A percentile compares a stretch with the other conserved stretches of the same genome.
Evolutionary conservation across 2,797 vertebrate species (phyloP).

Genomic region (Enteromius mattozi): DNA sequence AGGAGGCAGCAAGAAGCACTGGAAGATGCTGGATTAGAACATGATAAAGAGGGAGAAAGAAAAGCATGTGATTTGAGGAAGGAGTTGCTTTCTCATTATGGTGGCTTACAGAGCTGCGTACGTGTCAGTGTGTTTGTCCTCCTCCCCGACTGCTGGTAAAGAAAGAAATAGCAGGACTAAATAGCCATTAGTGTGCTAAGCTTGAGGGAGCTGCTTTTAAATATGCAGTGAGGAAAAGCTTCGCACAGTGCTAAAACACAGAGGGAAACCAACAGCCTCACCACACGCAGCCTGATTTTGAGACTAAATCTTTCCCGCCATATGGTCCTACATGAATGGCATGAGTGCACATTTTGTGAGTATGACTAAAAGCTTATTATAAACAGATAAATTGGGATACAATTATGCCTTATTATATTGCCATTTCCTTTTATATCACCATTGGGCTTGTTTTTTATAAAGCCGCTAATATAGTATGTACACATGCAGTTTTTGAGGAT

Average conservation of each 20-base stretch:
- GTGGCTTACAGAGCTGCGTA: slow-evolving; percentile 5
- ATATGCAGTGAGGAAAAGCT: slow-evolving; percentile 38
- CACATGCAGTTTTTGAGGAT: neutral
- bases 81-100: slow-evolving; percentile 26
- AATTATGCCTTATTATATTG: neutral
- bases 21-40: neutral
- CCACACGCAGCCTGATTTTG: neutral
- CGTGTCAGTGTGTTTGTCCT: slow-evolving; percentile 23
- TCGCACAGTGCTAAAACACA: slow-evolving; percentile 2
- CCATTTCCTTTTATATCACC: neutral
- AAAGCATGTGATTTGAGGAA: slow-evolving; percentile 12
- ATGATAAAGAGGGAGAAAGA: slow-evolving; percentile 7
- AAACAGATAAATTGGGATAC: neutral
- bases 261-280: slow-evolving; percentile 6
- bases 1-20: slow-evolving; percentile 11
- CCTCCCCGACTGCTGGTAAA: slow-evolving; percentile 28
- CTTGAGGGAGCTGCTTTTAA: slow-evolving; percentile 22
- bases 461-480: neutral
- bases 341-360: slow-evolving; percentile 3
- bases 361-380: slow-evolving; percentile 6
- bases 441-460: neutral
- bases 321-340: neutral
- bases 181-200: slow-evolving; percentile 50
- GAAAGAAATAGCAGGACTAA: slow-evolving; percentile 32
- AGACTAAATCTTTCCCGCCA: neutral